These are phyloP conservation scores for Apomyelois bistriatella DNA, from an alignment of 2,888 invertebrate species.

Conservation along the genomic window DNA sequence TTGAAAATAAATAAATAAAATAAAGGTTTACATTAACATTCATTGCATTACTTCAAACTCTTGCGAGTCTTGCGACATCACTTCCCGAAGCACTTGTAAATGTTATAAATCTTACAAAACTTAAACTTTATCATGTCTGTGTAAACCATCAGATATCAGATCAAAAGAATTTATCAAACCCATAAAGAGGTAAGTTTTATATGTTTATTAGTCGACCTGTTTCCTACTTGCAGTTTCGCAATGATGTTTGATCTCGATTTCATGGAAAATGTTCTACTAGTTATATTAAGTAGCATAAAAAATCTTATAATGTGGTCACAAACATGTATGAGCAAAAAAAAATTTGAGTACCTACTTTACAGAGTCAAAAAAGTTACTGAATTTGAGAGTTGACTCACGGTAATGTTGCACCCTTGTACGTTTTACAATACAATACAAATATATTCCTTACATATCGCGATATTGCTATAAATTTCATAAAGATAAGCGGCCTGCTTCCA, in stretches of 20 bases:
- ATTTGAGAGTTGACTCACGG: no score
- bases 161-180: conserved; percentile 6
- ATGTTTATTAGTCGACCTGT: background rate
- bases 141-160: conserved; percentile 1
- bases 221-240: background rate
- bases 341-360: no score
- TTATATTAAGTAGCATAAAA: no score
- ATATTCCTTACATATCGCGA: no score
- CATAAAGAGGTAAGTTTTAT: conserved; percentile 6
- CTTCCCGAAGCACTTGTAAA: background rate
- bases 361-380: no score
- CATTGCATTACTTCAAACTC: background rate
- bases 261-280: background rate
- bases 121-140: background rate
- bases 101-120: background rate
- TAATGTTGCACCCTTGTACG: no score
- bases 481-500: no score
- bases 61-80: conserved; percentile 2
- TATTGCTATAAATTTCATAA: no score
- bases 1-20: no score
- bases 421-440: no score
- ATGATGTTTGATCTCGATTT: background rate
- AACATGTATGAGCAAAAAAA: no score
- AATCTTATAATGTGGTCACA: no score
- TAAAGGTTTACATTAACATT: background rate